phyloP scores from a whole-genome alignment of 2,113 vertebrate species.

The Lophura nycthemera region DNA sequence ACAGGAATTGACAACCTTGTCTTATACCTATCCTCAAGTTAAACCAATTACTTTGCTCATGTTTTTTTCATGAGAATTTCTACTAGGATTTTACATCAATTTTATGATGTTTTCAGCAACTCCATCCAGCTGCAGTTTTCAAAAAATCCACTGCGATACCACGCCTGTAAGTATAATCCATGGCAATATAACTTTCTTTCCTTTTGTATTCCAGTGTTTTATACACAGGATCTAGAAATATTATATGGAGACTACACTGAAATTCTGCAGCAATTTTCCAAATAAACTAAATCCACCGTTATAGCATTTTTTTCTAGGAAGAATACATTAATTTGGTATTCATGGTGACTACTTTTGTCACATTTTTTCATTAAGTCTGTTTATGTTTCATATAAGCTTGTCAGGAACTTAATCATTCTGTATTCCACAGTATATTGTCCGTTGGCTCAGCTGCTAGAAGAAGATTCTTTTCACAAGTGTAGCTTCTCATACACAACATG shows the following conservation, averaged over 20 bases:
- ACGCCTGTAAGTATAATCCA: background rate
- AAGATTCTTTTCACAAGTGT: background rate
- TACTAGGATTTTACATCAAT: background rate
- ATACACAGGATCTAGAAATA: background rate
- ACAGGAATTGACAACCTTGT: background rate
- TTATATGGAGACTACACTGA: background rate
- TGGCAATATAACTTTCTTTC: background rate
- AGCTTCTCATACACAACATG: background rate
- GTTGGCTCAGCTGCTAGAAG: background rate
- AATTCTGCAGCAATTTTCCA: background rate
- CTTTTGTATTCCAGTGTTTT: background rate
- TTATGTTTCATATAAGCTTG: background rate
- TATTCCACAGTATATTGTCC: background rate
- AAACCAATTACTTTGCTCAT: background rate
- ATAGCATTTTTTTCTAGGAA: background rate
- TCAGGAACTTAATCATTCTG: background rate
- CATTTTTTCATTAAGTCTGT: background rate
- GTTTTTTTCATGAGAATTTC: background rate
- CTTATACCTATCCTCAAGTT: background rate
- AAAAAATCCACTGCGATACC: background rate
- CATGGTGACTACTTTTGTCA: background rate
- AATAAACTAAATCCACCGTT: background rate
- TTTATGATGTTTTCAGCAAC: background rate
- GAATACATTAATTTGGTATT: fast-evolving
- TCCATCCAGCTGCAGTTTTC: background rate